Evolutionary conservation across 53 echinoderm and acorn worm species (phyloP).

Genomic region (Echinarachnius parma): DNA sequence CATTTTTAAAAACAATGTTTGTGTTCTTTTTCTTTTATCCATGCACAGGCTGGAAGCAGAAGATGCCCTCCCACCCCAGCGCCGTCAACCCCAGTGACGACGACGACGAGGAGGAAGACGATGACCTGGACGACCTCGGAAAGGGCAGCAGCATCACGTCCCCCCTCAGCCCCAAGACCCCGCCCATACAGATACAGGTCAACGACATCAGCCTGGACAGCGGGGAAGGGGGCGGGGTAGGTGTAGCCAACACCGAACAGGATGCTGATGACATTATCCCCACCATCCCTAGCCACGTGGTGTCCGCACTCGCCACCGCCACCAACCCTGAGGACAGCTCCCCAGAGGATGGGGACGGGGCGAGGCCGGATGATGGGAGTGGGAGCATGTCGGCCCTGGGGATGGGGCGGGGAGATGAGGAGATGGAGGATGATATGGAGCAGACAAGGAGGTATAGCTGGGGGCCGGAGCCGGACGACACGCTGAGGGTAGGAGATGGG

Average conservation of each 20-base stretch:
- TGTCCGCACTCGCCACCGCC: constrained; percentile 25
- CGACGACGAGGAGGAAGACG: constrained; percentile 41
- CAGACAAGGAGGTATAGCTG: constrained; percentile 38
- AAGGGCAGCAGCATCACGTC: constrained; percentile 40
- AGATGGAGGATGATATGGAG: constrained; percentile 6
- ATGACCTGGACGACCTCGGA: constrained; percentile 27
- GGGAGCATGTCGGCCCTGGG: not conserved
- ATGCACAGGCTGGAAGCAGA: constrained; percentile 33
- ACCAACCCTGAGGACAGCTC: constrained; percentile 39
- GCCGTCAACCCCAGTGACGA: constrained; percentile 48
- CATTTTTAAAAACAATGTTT: not conserved
- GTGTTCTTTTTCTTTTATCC: not conserved
- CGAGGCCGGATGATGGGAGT: too few relatives aligned
- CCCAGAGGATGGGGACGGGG: constrained; percentile 26
- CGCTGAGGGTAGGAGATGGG: not conserved
- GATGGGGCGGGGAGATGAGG: not conserved
- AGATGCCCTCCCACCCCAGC: constrained; percentile 49
- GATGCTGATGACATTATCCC: constrained; percentile 11
- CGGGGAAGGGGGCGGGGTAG: constrained; percentile 14
- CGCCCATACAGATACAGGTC: constrained; percentile 44
- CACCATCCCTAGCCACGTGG: constrained; percentile 34
- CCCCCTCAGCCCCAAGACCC: constrained; percentile 49
- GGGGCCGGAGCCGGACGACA: constrained; percentile 35
- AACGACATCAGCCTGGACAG: constrained; percentile 42
- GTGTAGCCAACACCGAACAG: not conserved